A percentile compares a stretch with the other conserved stretches of the same genome.
phyloP scores from a whole-genome alignment of 2,888 invertebrate genomes.

The Smittia aterrima region DNA sequence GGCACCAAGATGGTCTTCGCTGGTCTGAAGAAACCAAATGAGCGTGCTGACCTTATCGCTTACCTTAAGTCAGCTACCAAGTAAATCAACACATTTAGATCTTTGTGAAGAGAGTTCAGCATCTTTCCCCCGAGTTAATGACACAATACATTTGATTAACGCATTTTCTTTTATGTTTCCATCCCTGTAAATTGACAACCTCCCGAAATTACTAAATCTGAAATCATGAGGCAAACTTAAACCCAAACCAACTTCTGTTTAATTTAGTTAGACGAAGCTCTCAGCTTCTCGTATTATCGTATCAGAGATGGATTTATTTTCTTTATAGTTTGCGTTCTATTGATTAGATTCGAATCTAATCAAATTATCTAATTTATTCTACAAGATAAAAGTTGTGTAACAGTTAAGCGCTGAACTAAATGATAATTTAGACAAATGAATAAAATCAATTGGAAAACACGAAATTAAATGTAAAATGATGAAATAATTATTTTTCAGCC shows the following conservation, averaged over 20 bases:
- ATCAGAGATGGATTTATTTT: slow-evolving; percentile 19
- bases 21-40: slow-evolving; percentile 91
- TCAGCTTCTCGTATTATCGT: not conserved
- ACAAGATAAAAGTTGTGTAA: not conserved
- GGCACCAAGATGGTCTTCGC: slow-evolving; percentile 99
- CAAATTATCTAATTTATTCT: slow-evolving; percentile 3
- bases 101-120: slow-evolving; percentile 6
- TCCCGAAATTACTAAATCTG: not conserved
- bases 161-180: slow-evolving; percentile 6
- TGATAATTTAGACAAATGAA: slow-evolving; percentile 16
- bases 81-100: slow-evolving; percentile 60
- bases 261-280: not conserved
- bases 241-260: too few species aligned
- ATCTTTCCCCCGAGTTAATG: not conserved
- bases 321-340: not conserved
- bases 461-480: not conserved
- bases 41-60: slow-evolving; percentile 91
- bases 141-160: slow-evolving; percentile 1
- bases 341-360: not conserved
- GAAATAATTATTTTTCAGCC: too few species aligned
- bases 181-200: not conserved
- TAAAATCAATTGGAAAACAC: not conserved
- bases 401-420: slow-evolving; percentile 5
- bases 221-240: too few species aligned
- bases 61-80: slow-evolving; percentile 82